Base-by-base conservation (phyloP, 2,113 vertebrate genomes). In the Menidia beryllina region DNA sequence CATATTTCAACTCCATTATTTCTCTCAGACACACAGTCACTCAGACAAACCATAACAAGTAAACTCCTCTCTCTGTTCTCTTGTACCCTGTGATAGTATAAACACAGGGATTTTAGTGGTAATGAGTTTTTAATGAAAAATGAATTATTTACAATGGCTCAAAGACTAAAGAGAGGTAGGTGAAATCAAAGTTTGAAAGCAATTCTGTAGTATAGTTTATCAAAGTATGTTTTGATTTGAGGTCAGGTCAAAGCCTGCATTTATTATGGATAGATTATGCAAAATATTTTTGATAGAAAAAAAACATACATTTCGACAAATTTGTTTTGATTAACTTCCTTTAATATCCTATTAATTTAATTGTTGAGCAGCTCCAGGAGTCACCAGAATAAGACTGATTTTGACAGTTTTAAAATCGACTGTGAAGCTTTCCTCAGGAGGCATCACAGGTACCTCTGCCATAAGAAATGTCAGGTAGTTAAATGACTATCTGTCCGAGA, bases 91-190 rank as follows among this genome's bases (percentile, higher is more conserved):
- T 60, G 84, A 86, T 91, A 84, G 89, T 85, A 86, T 89, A 89
- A 90, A 90, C 36, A 57, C 60, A 76, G 77, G 78, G 88, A 83
- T 91, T 92, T 91, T 86, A 81, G 86, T 81, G 78, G 77, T 91
- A 91, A 92, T 93, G 90, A 91, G 88, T 87, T 91, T 93, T 92
- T 93, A 93, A 94, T 93, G 87, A 92, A 93, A 93, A 90, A 91
- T 91, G 77, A 91, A 91, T 93, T 91, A 88, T 93, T 91, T 86
- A 91, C 80, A 66, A 78, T 87, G 86, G 78, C 83, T 91, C 72
- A 60, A 83, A 75, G 80, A 85, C 62, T 89, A 89, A 48, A 86
- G 59, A 83, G 84, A 77, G 80, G 75, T 77, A 91, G 86, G 90
- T 88, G 73, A 93, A 89, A 88, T 75, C 66, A 89, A 85, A 87